Conservation (phyloP, 2,888 invertebrate species). For the Clanis bilineata region DNA sequence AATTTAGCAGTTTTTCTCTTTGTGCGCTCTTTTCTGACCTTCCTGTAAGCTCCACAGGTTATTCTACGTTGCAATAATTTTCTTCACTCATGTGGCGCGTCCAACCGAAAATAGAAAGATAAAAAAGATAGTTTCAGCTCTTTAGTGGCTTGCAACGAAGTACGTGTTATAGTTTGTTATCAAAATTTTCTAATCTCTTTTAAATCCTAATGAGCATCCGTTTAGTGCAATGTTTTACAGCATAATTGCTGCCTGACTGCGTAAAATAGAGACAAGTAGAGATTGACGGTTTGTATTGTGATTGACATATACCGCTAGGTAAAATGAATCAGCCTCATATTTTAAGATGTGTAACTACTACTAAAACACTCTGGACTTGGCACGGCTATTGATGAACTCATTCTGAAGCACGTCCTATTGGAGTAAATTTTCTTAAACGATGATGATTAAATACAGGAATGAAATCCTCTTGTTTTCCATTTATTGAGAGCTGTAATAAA, state of each 20-base stretch:
- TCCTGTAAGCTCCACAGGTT: constrained; percentile 53
- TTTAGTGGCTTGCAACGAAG: constrained; percentile 52
- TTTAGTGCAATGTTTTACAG: not conserved
- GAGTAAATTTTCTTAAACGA: not conserved
- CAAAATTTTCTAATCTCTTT: not conserved
- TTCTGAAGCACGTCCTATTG: too few relatives aligned
- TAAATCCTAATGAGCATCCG: not conserved
- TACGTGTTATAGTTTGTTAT: constrained; percentile 1
- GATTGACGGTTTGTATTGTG: not conserved
- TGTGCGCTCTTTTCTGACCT: constrained; percentile 59
- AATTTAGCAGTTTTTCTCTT: constrained; percentile 55
- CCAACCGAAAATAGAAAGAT: constrained; percentile 69
- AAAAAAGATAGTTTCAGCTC: constrained; percentile 67
- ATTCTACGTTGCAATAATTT: constrained; percentile 66
- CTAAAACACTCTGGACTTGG: too few relatives aligned
- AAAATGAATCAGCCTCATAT: too few relatives aligned
- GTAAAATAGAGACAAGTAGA: not conserved
- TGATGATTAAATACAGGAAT: too few relatives aligned
- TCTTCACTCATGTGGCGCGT: constrained; percentile 57
- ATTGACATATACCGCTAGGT: not conserved
- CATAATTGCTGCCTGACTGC: not conserved
- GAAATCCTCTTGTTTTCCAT: too few relatives aligned
- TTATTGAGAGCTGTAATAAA: too few relatives aligned
- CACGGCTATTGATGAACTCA: too few relatives aligned
- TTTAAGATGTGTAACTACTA: too few relatives aligned